Evolutionary conservation across 2,113 vertebrate genomes (phyloP).

Genomic region (Pterocles burchelli): DNA sequence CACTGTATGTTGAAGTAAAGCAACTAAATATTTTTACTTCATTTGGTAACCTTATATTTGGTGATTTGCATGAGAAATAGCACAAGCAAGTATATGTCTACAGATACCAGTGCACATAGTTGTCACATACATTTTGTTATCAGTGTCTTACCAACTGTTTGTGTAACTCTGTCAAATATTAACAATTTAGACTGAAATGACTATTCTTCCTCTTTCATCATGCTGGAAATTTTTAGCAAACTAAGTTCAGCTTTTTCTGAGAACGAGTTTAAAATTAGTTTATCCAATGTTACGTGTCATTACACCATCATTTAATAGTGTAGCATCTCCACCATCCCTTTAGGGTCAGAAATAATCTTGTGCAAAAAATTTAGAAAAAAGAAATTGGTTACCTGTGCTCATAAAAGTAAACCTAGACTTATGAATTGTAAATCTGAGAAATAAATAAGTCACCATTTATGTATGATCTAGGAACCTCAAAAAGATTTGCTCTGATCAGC

Average conservation of each 20-base stretch:
- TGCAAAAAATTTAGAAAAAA: not conserved
- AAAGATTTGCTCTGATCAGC: not conserved
- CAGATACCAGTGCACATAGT: not conserved
- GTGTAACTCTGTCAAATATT: not conserved
- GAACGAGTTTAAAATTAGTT: not conserved
- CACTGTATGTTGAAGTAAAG: not conserved
- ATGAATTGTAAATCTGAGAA: not conserved
- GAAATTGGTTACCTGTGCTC: not conserved
- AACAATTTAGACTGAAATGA: not conserved
- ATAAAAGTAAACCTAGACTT: not conserved
- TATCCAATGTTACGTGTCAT: not conserved
- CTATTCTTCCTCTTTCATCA: not conserved
- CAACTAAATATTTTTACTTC: constrained; percentile 29
- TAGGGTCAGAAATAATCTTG: not conserved
- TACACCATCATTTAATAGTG: not conserved
- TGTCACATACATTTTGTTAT: not conserved
- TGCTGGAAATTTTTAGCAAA: not conserved
- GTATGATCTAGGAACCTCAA: not conserved
- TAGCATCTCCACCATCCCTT: not conserved
- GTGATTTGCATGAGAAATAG: not conserved
- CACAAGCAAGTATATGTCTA: not conserved
- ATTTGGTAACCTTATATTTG: not conserved
- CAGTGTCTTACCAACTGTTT: not conserved
- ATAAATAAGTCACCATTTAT: not conserved
- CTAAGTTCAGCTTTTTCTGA: not conserved